phyloP scores from a whole-genome alignment of 2,113 vertebrate species.

The Arenaria interpres region DNA sequence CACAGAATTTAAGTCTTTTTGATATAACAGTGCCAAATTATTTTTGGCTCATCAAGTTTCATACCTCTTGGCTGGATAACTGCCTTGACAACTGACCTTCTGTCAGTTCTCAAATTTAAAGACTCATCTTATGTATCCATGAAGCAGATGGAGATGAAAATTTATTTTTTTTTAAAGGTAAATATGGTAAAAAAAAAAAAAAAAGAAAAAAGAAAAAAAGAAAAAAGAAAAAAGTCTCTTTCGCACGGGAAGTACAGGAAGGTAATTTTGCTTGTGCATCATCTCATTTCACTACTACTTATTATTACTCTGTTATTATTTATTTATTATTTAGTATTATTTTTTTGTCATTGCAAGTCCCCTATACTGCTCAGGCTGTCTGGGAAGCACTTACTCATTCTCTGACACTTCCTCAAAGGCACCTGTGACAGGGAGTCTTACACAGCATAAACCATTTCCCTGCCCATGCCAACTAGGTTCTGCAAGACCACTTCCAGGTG shows the following conservation, averaged over 20 bases:
- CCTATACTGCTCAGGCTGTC: background rate
- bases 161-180: background rate
- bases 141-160: background rate
- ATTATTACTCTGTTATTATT: background rate
- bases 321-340: background rate
- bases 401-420: background rate
- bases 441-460: background rate
- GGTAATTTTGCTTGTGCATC: background rate
- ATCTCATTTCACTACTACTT: background rate
- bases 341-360: background rate
- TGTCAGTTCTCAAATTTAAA: background rate
- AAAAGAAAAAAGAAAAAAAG: too few relatives aligned
- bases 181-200: background rate
- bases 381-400: background rate
- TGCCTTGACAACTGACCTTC: constrained; percentile 47
- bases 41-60: constrained; percentile 28
- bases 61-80: background rate
- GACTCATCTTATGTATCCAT: background rate
- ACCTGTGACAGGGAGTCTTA: background rate
- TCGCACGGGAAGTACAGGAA: background rate
- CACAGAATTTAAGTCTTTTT: background rate
- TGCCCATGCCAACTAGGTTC: background rate
- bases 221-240: too few relatives aligned
- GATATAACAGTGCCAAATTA: background rate
- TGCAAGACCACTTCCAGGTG: background rate